Base-by-base conservation (phyloP, 2,113 vertebrate species). In the Tragulus kanchil region DNA sequence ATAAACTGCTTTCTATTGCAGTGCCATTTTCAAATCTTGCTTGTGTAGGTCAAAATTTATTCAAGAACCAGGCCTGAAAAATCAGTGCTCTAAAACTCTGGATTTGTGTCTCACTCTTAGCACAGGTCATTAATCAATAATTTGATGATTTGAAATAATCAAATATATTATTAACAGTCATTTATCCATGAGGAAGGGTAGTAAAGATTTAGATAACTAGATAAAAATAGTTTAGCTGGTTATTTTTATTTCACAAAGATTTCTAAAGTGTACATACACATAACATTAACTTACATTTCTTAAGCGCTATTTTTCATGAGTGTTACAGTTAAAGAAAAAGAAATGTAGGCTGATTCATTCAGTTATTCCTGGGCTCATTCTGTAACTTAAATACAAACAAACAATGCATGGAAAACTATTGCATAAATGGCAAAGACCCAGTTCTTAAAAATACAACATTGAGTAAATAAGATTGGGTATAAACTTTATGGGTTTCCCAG, bases 21-120 rank as follows among this genome's bases (percentile, higher is more conserved):
- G 77, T 67, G 65, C 31, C 6, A 48, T n/a, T 95, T 85, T n/a
- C 67, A 86, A 56, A 62, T 19, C 42, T 61, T 69, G 59, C 45
- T 42, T 50, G 13, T n/a, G 15, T 9, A 58, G 59, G 17, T 83
- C 56, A 67, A 83, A 31, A 71, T 83, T 75, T 89, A 81, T 83
- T 95, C 59, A 87, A 82, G 17, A 78, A 15, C n/a, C 7, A 58
- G 11, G 42, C 28, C 69, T 87, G n/a, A 92, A 92, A 96, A 65
- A 56, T 81, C 5, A 15, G 81, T 11, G 25, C 21, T 78, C 14
- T 8, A 16, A 56, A 78, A 78, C 13, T 26, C 3, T 58, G 31
- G 6, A 1, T 78, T 5, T 78, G 0, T 8, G 28, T 61, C 28
- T 79, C 31, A 85, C 8, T 50, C 77, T 58, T 84, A 58, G 48